phyloP scores from a whole-genome alignment of 2,888 invertebrate species.

The Xanthorhoe designata region DNA sequence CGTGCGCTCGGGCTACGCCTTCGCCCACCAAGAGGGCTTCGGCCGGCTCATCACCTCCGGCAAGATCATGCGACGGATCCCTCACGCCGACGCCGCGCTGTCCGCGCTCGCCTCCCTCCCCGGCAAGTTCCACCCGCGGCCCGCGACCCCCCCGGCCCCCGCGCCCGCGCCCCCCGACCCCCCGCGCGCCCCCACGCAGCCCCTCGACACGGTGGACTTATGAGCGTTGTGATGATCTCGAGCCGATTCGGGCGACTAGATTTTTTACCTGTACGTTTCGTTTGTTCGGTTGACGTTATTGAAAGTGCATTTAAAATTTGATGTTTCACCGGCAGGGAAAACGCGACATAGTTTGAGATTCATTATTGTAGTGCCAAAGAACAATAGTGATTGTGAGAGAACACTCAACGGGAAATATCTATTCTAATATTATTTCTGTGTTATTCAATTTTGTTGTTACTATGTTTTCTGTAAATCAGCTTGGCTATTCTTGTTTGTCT shows the following conservation, averaged over 20 bases:
- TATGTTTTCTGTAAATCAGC: constrained; percentile 11
- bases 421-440: neutral
- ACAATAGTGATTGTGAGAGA: constrained; percentile 43
- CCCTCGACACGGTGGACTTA: constrained; percentile 90
- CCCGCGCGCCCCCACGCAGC: constrained; percentile 87
- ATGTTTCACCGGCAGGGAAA: constrained; percentile 68
- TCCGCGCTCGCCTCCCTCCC: constrained; percentile 86
- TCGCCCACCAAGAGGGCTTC: constrained; percentile 93
- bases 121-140: constrained; percentile 88
- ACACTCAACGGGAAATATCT: constrained; percentile 20
- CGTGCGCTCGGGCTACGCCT: constrained; percentile 97
- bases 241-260: constrained; percentile 42
- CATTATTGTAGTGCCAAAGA: constrained; percentile 66
- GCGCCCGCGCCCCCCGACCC: constrained; percentile 61
- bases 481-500: constrained; percentile 11
- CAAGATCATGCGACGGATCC: constrained; percentile 95
- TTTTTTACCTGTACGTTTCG: constrained; percentile 55
- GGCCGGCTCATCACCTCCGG: constrained; percentile 95
- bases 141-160: constrained; percentile 87
- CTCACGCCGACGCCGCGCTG: constrained; percentile 91
- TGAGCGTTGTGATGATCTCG: constrained; percentile 58
- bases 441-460: neutral
- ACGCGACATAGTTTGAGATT: constrained; percentile 59
- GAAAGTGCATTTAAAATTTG: constrained; percentile 68
- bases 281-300: constrained; percentile 62